These are phyloP conservation scores for Bryconaethiops microstoma DNA, from an alignment of 2,797 vertebrate species.

Conservation along the genomic window DNA sequence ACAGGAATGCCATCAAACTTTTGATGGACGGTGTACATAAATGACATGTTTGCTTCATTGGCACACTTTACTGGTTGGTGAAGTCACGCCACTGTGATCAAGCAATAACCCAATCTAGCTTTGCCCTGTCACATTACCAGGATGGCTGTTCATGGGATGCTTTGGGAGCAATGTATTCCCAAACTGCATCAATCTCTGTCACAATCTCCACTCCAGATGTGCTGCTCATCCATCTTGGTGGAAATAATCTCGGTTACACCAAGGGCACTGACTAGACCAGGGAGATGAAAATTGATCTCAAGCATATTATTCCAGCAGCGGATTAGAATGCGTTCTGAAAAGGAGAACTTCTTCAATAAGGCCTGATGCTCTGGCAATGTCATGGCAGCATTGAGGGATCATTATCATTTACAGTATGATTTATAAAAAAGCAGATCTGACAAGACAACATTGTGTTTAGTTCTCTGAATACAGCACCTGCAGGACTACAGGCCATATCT, in stretches of 20 bases:
- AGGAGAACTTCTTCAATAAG: neutral
- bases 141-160: slow-evolving; percentile 26
- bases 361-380: neutral
- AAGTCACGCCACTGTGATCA: slow-evolving; percentile 13
- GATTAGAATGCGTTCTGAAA: neutral
- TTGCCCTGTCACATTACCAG: slow-evolving; percentile 38
- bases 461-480: neutral
- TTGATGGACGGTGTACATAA: neutral
- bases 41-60: neutral
- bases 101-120: slow-evolving; percentile 23
- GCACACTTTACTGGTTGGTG: neutral
- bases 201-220: slow-evolving; percentile 31
- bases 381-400: no score
- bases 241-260: slow-evolving; percentile 44
- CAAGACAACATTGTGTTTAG: neutral
- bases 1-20: neutral
- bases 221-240: slow-evolving; percentile 47
- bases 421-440: neutral
- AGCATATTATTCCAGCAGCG: slow-evolving; percentile 20
- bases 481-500: no score
- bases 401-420: neutral
- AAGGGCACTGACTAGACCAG: slow-evolving; percentile 34
- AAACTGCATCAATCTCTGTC: slow-evolving; percentile 47
- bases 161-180: slow-evolving; percentile 29
- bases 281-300: slow-evolving; percentile 46